Percentiles rank a stretch among this genome's conserved stretches.
Conservation (phyloP, 2,888 invertebrate genomes). For the Antitype chi region DNA sequence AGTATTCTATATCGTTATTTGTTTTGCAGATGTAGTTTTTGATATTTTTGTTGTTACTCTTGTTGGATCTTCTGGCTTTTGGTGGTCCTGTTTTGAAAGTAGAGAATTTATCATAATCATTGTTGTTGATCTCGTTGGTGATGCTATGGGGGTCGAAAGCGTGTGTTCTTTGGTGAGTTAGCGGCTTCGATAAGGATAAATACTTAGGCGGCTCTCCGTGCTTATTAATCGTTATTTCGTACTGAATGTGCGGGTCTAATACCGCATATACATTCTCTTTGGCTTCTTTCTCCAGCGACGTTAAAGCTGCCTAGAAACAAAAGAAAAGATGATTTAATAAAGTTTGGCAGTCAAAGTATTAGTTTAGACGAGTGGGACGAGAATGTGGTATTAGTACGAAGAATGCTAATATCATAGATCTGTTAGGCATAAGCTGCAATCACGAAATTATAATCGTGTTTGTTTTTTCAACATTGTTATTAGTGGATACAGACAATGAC, state of each 20-base stretch:
- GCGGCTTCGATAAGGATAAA: constrained; percentile 88
- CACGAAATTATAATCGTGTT: neutral
- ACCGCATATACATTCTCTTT: constrained; percentile 91
- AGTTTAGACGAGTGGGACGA: constrained; percentile 19
- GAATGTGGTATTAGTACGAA: constrained; percentile 7
- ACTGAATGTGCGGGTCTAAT: constrained; percentile 89
- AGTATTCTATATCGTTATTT: constrained; percentile 86
- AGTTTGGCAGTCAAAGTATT: neutral
- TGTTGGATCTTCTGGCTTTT: constrained; percentile 80
- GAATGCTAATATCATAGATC: constrained; percentile 30
- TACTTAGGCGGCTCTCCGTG: constrained; percentile 89
- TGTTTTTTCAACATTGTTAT: neutral
- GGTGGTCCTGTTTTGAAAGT: constrained; percentile 81
- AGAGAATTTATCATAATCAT: constrained; percentile 77
- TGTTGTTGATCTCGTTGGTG: constrained; percentile 83
- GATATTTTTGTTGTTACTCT: constrained; percentile 74
- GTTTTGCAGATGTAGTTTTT: constrained; percentile 79
- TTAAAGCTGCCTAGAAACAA: constrained; percentile 84
- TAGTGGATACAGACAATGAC: neutral
- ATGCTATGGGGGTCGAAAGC: constrained; percentile 83
- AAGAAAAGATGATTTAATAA: constrained; percentile 24
- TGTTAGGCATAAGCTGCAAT: neutral
- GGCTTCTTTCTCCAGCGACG: constrained; percentile 89
- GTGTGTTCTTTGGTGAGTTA: constrained; percentile 89
- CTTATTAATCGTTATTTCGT: constrained; percentile 90